These are phyloP conservation scores for Drosophila subsilvestris DNA, from an alignment of 2,888 invertebrate species.

Conservation along the genomic window DNA sequence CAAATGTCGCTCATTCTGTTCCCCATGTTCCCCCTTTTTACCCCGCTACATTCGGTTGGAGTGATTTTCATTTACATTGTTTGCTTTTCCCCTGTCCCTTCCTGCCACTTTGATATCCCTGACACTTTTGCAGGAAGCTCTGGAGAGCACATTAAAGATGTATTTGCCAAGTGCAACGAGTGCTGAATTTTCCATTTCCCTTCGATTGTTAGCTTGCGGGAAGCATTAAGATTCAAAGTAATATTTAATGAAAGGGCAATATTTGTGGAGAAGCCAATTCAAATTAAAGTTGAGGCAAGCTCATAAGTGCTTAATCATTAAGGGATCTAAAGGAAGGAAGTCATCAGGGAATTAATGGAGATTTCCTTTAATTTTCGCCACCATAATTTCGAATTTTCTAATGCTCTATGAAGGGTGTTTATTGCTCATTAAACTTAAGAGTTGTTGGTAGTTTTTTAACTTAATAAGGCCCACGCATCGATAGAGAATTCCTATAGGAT, in stretches of 20 bases:
- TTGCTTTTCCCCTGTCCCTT: conserved; percentile 10
- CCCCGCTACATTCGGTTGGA: background rate
- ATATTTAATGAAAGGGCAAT: background rate
- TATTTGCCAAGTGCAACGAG: conserved; percentile 9
- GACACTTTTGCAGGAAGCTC: conserved; percentile 8
- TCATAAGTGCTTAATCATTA: background rate
- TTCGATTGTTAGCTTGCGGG: background rate
- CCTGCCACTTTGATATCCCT: conserved; percentile 4
- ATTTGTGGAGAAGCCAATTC: background rate
- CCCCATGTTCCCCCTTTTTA: conserved; percentile 1
- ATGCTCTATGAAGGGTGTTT: background rate
- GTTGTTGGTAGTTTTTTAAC: no score
- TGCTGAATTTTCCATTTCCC: conserved; percentile 4
- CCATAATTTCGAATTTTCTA: no score
- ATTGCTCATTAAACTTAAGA: no score
- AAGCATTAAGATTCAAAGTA: background rate
- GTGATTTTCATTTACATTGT: conserved; percentile 31
- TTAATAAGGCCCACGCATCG: no score
- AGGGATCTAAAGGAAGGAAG: background rate
- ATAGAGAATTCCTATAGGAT: no score
- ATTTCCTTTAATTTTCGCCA: background rate
- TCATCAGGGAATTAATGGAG: background rate
- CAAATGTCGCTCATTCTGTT: conserved; percentile 37
- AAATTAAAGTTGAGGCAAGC: background rate
- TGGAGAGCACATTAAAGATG: conserved; percentile 48